These are phyloP conservation scores for Neoascia interrupta DNA, from an alignment of 2,888 invertebrate genomes.

Conservation along the genomic window DNA sequence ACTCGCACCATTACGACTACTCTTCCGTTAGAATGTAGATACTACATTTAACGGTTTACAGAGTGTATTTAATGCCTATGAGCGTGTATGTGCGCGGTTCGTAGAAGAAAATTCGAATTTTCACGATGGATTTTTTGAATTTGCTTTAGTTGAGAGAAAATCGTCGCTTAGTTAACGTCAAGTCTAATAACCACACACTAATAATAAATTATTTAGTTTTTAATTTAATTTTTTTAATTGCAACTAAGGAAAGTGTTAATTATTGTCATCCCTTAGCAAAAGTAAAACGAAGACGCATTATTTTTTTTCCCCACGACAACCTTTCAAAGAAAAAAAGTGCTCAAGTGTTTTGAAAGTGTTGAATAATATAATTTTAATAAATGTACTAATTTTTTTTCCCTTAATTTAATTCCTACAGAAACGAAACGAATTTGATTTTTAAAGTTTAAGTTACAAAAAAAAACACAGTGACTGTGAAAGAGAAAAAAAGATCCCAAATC, in stretches of 20 bases:
- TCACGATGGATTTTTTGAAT: slow-evolving; percentile 75
- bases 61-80: slow-evolving; percentile 57
- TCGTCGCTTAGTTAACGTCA: slow-evolving; percentile 80
- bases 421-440: slow-evolving; percentile 65
- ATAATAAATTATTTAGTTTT: slow-evolving; percentile 41
- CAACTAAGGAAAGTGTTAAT: slow-evolving; percentile 50
- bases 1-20: slow-evolving; percentile 65
- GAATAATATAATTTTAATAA: slow-evolving; percentile 14
- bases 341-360: slow-evolving; percentile 19
- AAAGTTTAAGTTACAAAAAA: slow-evolving; percentile 34
- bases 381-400: slow-evolving; percentile 11
- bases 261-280: slow-evolving; percentile 19
- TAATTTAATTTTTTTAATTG: slow-evolving; percentile 30
- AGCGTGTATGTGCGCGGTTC: slow-evolving; percentile 43
- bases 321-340: neutral
- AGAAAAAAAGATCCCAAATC: slow-evolving; percentile 10
- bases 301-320: too few relatives aligned
- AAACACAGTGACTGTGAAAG: slow-evolving; percentile 48
- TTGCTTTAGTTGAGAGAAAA: slow-evolving; percentile 80
- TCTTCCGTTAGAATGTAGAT: slow-evolving; percentile 60
- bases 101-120: slow-evolving; percentile 71
- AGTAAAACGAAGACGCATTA: slow-evolving; percentile 47
- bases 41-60: slow-evolving; percentile 41
- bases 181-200: slow-evolving; percentile 60
- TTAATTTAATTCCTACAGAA: slow-evolving; percentile 48